Conservation (phyloP, 1,140 invertebrate genomes). For the Saxidomus purpurata region DNA sequence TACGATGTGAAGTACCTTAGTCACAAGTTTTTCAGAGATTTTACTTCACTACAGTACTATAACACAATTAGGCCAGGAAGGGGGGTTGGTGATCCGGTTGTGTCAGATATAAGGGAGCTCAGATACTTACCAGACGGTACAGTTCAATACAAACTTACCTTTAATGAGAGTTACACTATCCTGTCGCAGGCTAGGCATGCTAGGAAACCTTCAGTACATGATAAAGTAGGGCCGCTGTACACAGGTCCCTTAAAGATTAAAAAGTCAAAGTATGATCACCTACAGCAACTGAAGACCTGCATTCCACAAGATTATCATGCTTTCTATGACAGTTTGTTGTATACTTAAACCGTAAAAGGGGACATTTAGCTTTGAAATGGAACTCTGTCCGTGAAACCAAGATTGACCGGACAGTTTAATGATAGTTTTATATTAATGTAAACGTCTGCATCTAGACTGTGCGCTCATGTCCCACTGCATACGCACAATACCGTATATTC, state of each 20-base stretch:
- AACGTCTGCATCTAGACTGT: too few species aligned
- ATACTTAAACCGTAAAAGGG: not conserved
- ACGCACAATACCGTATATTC: too few species aligned
- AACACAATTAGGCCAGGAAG: conserved; percentile 38
- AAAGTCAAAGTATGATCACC: conserved; percentile 55
- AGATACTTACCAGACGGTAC: conserved; percentile 18
- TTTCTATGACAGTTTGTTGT: conserved; percentile 48
- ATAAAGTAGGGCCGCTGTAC: not conserved
- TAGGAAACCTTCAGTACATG: not conserved
- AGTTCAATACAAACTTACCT: conserved; percentile 44
- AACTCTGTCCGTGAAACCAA: too few species aligned
- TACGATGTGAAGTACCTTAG: conserved; percentile 33
- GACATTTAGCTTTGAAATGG: too few species aligned
- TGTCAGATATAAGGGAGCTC: conserved; percentile 37
- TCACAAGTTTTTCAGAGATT: not conserved
- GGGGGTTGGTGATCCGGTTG: conserved; percentile 43
- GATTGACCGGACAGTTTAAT: too few species aligned
- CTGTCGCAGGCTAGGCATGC: not conserved
- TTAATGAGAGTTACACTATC: not conserved
- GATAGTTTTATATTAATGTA: too few species aligned
- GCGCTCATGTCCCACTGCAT: too few species aligned
- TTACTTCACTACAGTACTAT: not conserved
- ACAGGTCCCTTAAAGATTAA: conserved; percentile 32
- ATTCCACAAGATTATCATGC: conserved; percentile 65
- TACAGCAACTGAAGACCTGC: conserved; percentile 53